Evolutionary conservation across 2,113 vertebrate species (phyloP).

Genomic region (zebrafish (Danio rerio)): DNA sequence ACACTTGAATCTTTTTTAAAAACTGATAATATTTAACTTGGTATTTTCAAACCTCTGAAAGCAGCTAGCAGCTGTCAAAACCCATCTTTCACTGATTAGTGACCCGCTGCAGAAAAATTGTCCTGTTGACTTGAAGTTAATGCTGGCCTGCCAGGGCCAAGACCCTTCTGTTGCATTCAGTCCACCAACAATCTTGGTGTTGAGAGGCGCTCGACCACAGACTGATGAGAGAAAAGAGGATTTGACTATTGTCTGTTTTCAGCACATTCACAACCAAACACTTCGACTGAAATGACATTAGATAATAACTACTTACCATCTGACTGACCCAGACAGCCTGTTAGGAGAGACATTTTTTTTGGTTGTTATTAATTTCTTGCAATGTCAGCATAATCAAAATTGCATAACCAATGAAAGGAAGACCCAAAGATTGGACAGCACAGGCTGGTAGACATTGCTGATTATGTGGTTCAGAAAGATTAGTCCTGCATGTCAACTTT

Average conservation of each 20-base stretch:
- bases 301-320: constrained; percentile 41
- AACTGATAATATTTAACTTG: not conserved
- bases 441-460: too few species aligned
- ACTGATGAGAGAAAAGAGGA: constrained; percentile 58
- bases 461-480: too few species aligned
- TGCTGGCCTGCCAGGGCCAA: constrained; percentile 81
- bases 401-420: too few species aligned
- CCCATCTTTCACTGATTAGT: constrained; percentile 73
- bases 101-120: constrained; percentile 73
- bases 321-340: constrained; percentile 36
- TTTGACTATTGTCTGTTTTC: not conserved
- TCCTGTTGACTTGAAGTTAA: accelerated
- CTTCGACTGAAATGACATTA: not conserved
- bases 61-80: constrained; percentile 67
- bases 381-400: too few species aligned
- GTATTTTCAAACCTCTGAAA: too few species aligned
- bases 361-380: too few species aligned
- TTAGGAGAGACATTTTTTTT: too few species aligned
- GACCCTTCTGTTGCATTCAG: constrained; percentile 26
- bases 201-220: constrained; percentile 68
- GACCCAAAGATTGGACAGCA: too few species aligned
- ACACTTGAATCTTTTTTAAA: not conserved
- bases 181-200: constrained; percentile 75
- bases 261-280: not conserved
- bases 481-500: too few species aligned